Conservation (phyloP, 2,113 vertebrate species). For the Ptyas mucosa region DNA sequence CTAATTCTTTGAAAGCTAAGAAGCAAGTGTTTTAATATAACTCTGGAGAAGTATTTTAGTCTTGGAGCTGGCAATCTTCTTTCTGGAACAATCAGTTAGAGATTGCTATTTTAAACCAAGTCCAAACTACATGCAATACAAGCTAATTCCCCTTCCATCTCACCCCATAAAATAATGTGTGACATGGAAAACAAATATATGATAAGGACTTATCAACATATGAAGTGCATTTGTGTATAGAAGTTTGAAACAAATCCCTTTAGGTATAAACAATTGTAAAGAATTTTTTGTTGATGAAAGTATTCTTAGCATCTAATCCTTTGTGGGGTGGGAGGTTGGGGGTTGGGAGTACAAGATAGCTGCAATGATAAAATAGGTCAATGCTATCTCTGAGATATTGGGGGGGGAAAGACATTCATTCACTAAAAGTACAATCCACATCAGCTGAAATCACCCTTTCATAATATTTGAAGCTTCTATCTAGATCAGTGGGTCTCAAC, state of each 20-base stretch:
- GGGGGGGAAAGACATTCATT: not conserved
- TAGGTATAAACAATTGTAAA: slow-evolving; percentile 30
- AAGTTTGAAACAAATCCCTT: not conserved
- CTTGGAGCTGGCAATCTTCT: not conserved
- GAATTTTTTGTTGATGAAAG: slow-evolving; percentile 35
- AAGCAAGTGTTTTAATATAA: not conserved
- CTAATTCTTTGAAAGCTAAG: slow-evolving; percentile 7
- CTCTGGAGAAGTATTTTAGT: not conserved
- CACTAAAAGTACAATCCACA: not conserved
- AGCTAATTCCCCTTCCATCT: not conserved
- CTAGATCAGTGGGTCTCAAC: no score
- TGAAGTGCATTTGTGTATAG: not conserved
- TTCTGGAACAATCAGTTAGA: not conserved
- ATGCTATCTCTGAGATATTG: slow-evolving; percentile 41
- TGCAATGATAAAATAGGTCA: slow-evolving; percentile 34
- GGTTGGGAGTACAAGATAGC: slow-evolving; percentile 4
- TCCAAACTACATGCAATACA: slow-evolving; percentile 1
- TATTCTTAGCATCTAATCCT: slow-evolving; percentile 21
- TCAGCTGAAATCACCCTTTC: not conserved
- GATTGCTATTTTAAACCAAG: not conserved
- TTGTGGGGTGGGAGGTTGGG: not conserved
- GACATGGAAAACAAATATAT: not conserved
- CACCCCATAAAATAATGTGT: not conserved
- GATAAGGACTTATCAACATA: not conserved
- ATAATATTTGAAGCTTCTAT: not conserved